Conservation (phyloP, 2,113 vertebrate species). For the Tiliqua scincoides region DNA sequence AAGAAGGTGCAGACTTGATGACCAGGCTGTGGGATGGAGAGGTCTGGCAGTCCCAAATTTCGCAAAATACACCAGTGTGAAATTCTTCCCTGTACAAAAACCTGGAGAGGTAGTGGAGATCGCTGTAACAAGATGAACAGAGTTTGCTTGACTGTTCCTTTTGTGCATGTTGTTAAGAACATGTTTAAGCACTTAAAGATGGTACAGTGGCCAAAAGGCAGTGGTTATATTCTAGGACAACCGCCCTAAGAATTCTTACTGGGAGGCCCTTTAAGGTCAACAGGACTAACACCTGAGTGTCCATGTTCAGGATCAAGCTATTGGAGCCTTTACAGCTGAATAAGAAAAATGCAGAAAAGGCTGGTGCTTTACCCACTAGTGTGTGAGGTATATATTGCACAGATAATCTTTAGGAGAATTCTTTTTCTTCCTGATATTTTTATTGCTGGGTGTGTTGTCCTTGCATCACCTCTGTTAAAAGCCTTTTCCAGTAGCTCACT, state of each 20-base stretch:
- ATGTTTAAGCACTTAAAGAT: neutral
- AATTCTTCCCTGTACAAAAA: constrained; percentile 34
- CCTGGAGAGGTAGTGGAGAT: constrained; percentile 22
- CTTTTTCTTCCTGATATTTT: neutral
- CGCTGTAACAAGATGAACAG: neutral
- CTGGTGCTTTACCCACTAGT: neutral
- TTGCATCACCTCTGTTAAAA: neutral
- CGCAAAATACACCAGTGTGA: constrained; percentile 45
- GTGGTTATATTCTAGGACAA: neutral
- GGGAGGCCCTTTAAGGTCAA: neutral
- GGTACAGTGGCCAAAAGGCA: neutral
- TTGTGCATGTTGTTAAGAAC: constrained; percentile 22
- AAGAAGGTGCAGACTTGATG: neutral
- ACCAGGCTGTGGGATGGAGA: constrained; percentile 23
- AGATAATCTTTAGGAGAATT: neutral
- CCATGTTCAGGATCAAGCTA: neutral
- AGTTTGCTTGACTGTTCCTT: constrained; percentile 28
- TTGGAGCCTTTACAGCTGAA: neutral
- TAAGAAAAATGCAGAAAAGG: constrained; percentile 7
- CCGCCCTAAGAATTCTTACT: neutral
- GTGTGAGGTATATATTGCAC: neutral
- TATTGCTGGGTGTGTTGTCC: neutral
- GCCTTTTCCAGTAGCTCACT: neutral
- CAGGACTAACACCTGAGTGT: neutral
- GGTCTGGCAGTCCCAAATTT: constrained; percentile 27